Evolutionary conservation across 2,113 vertebrate species (phyloP), one percentile per base, ranked within the genome.

Genomic region (Mystacornis crossleyi): DNA sequence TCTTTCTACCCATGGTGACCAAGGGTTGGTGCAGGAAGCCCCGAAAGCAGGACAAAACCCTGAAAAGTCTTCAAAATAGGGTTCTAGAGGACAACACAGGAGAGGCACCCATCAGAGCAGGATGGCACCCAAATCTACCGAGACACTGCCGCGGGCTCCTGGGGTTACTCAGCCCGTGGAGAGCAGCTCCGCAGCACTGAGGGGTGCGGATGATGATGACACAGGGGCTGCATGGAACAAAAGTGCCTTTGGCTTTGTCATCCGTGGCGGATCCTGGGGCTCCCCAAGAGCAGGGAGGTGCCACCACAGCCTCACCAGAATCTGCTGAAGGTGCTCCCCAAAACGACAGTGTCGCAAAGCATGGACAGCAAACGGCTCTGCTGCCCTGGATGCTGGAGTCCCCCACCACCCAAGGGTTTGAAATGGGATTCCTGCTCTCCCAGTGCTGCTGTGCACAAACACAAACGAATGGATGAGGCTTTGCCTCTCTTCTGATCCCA

Each of bases 121-220:
- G 53, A 9, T 16, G 54, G 47, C 47, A 47, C 10, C n/a, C 20
- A 3, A 19, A n/a, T 8, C 2, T 5, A 3, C 58, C 50, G 54
- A 25, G 53, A 25, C 29, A 8, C 43, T 43, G 71, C 69, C 18
- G 2, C 5, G 38, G 21, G 4, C 10, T 14, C 8, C 38, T 1
- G 18, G 48, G 12, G 18, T 36, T 17, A 1, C 17, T 15, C 28
- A 65, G 13, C 18, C 54, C 31, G 43, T 24, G 64, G 38, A 23
- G 43, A 84, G 70, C 67, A 84, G 70, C 67, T 61, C 55, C 33
- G 53, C 64, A 65, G 64, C 36, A 9, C 65, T 1, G 42, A 54
- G 12, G 6, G 55, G 4, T 0, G 1, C 3, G 81, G 50, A 1
- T 40, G 69, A 15, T 28, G 50, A 2, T 4, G 34, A 12, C 45